A percentile compares a stretch with the other conserved stretches of the same genome.
These are phyloP conservation scores for Lynx canadensis DNA, from an alignment of 2,113 vertebrate genomes.

Conservation along the genomic window DNA sequence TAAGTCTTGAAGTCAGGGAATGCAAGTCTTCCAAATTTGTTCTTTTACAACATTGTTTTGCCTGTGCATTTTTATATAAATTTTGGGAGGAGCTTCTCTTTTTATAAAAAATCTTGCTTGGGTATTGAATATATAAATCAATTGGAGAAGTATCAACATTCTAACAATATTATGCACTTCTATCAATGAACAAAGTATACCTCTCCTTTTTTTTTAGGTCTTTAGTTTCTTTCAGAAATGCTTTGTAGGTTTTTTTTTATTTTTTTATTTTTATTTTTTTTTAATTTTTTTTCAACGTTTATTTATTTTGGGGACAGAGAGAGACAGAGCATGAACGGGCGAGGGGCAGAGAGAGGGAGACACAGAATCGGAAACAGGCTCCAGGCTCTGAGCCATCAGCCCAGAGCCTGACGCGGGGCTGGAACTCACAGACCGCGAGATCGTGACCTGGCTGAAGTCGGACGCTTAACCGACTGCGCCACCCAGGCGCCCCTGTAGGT, in stretches of 20 bases:
- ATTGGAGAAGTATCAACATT: not conserved
- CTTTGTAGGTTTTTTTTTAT: not conserved
- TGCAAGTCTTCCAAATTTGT: not conserved
- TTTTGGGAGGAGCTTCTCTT: not conserved
- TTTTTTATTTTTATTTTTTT: too few species aligned
- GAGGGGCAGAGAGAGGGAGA: too few species aligned
- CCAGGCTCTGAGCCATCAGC: too few species aligned
- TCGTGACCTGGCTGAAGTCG: too few species aligned
- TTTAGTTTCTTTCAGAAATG: not conserved
- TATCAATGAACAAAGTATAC: not conserved
- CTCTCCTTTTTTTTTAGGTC: not conserved
- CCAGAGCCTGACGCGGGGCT: too few species aligned
- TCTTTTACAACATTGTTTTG: not conserved
- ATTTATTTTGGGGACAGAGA: too few species aligned
- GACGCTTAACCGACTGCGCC: too few species aligned
- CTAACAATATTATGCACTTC: not conserved
- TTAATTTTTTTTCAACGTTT: too few species aligned
- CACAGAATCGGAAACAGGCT: too few species aligned
- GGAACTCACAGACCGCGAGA: too few species aligned
- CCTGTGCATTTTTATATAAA: not conserved
- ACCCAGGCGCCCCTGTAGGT: too few species aligned
- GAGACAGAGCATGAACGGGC: too few species aligned
- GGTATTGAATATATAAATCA: not conserved
- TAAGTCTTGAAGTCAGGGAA: not conserved
- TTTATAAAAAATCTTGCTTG: not conserved